Conservation (phyloP, 2,888 invertebrate genomes). For the Actias luna region DNA sequence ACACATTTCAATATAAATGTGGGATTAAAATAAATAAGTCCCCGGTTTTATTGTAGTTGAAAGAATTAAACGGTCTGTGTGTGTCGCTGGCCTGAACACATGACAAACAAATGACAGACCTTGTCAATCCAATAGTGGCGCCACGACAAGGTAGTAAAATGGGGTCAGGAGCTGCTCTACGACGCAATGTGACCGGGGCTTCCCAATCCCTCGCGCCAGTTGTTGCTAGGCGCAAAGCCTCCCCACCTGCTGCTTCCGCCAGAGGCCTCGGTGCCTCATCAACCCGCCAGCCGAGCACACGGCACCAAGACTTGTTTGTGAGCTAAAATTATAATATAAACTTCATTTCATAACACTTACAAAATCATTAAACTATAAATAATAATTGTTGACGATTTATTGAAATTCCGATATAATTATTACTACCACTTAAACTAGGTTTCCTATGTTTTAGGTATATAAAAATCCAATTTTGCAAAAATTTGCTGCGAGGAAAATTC, state of each 20-base stretch:
- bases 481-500: no score
- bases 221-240: constrained; percentile 75
- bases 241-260: constrained; percentile 72
- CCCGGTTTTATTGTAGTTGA: background rate
- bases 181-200: constrained; percentile 89
- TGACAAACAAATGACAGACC: constrained; percentile 36
- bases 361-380: background rate
- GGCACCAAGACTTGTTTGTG: constrained; percentile 93
- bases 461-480: no score
- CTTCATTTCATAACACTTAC: background rate
- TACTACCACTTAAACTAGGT: no score
- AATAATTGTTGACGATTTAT: no score
- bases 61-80: background rate
- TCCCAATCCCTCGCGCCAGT: constrained; percentile 87
- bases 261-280: constrained; percentile 63
- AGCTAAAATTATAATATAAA: constrained; percentile 79
- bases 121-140: constrained; percentile 62
- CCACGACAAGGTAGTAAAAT: constrained; percentile 71
- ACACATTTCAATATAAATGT: no score
- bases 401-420: no score
- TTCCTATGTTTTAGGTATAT: no score
- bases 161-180: constrained; percentile 89
- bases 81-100: background rate
- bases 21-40: background rate
- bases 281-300: constrained; percentile 85